phyloP scores from a whole-genome alignment of 2,888 invertebrate genomes.

The Latheticus oryzae region DNA sequence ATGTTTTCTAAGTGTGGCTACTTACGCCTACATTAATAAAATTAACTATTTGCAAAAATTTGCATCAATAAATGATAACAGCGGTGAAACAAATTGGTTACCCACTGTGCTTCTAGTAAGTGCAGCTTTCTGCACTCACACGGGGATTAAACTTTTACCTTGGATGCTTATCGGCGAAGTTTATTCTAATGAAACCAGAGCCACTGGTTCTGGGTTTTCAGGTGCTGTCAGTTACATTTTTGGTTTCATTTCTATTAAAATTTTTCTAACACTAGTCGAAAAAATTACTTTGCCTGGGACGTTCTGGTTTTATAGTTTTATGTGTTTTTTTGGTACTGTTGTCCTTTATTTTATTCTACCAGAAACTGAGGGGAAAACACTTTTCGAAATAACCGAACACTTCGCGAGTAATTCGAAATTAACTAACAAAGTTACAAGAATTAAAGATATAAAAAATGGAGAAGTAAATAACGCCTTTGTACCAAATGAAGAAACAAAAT shows the following conservation, averaged over 20 bases:
- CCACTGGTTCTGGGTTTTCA: slow-evolving; percentile 77
- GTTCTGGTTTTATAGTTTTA: slow-evolving; percentile 74
- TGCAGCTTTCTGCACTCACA: slow-evolving; percentile 77
- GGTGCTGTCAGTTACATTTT: slow-evolving; percentile 81
- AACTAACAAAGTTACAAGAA: slow-evolving; percentile 65
- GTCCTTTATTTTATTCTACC: slow-evolving; percentile 77
- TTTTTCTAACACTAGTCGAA: slow-evolving; percentile 74
- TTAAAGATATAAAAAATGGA: slow-evolving; percentile 27
- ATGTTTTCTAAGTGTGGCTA: slow-evolving; percentile 73
- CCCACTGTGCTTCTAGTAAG: slow-evolving; percentile 75
- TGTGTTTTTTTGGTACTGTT: slow-evolving; percentile 72
- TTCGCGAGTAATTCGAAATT: slow-evolving; percentile 70
- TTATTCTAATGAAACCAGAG: slow-evolving; percentile 74
- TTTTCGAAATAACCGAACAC: slow-evolving; percentile 77
- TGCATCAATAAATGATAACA: background rate
- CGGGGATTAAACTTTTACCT: slow-evolving; percentile 77
- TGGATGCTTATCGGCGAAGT: slow-evolving; percentile 88
- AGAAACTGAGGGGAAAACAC: slow-evolving; percentile 82
- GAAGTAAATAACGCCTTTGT: slow-evolving; percentile 17
- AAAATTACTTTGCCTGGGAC: slow-evolving; percentile 76
- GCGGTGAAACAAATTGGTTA: slow-evolving; percentile 68
- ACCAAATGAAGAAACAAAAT: slow-evolving; percentile 21
- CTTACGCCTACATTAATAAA: slow-evolving; percentile 66
- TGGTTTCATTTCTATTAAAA: slow-evolving; percentile 79
- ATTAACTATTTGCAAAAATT: slow-evolving; percentile 48